Evolutionary conservation across 2,888 invertebrate genomes (phyloP).

Genomic region (Volucella inflata): DNA sequence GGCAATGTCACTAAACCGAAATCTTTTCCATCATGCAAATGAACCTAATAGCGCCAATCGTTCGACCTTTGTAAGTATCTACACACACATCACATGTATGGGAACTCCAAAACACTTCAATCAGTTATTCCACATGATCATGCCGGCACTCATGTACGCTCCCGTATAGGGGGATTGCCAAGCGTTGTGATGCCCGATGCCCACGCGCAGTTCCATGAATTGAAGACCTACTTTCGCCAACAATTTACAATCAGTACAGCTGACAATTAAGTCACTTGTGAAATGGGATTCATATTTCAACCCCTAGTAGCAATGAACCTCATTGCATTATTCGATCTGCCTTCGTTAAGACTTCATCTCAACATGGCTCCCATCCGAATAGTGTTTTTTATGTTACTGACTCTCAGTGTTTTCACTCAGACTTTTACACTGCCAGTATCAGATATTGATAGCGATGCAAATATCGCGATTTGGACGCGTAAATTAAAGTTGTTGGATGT

Average conservation of each 20-base stretch:
- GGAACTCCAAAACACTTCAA: constrained; percentile 3
- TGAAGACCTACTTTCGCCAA: constrained; percentile 57
- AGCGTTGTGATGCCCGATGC: constrained; percentile 33
- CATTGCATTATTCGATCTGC: constrained; percentile 31
- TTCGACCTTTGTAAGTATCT: neutral
- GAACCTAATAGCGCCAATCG: neutral
- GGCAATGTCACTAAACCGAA: too few species aligned
- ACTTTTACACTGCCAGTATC: constrained; percentile 24
- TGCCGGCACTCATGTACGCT: neutral
- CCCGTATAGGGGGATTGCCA: constrained; percentile 40
- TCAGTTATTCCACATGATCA: constrained; percentile 2
- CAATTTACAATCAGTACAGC: constrained; percentile 40
- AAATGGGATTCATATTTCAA: constrained; percentile 29
- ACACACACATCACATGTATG: constrained; percentile 11
- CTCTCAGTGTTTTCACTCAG: constrained; percentile 5
- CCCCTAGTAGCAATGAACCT: neutral
- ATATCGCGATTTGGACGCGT: constrained; percentile 17
- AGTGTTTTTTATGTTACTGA: constrained; percentile 23
- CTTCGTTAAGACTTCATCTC: constrained; percentile 23
- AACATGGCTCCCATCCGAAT: constrained; percentile 26
- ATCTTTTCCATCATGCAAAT: constrained; percentile 1
- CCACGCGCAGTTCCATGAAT: constrained; percentile 46
- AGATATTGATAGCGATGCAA: neutral
- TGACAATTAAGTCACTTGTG: constrained; percentile 22
- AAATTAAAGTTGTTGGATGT: constrained; percentile 33